phyloP scores from a whole-genome alignment of 2,888 invertebrate species.

The Drosophila mimica region DNA sequence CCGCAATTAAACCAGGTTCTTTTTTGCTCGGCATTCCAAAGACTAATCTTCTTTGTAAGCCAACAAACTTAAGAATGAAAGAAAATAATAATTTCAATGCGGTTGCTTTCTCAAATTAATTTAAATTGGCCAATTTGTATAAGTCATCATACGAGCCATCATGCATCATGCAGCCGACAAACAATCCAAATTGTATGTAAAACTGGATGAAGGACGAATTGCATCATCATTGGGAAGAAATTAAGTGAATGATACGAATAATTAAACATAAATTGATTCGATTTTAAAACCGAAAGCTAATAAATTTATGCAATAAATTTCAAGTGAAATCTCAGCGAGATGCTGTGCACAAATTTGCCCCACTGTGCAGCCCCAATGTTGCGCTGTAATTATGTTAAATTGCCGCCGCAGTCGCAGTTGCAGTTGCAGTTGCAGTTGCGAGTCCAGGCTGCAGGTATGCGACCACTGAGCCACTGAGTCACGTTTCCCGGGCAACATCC shows the following conservation, averaged over 20 bases:
- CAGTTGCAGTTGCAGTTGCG: constrained; percentile 16
- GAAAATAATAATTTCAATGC: background rate
- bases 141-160: background rate
- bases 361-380: constrained; percentile 50
- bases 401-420: constrained; percentile 59
- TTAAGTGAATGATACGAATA: background rate
- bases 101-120: background rate
- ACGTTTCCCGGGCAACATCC: constrained; percentile 69
- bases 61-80: background rate
- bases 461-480: constrained; percentile 72
- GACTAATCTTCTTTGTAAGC: background rate
- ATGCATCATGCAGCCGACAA: background rate
- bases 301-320: background rate
- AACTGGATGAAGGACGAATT: background rate
- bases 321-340: background rate
- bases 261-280: background rate
- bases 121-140: background rate
- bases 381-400: constrained; percentile 76
- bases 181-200: background rate
- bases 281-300: background rate
- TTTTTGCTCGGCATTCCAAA: background rate
- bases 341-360: constrained; percentile 10
- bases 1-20: background rate
- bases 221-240: background rate
- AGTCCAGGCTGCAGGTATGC: constrained; percentile 61